phyloP scores from a whole-genome alignment of 2,888 invertebrate genomes.

The Andrena camellia region DNA sequence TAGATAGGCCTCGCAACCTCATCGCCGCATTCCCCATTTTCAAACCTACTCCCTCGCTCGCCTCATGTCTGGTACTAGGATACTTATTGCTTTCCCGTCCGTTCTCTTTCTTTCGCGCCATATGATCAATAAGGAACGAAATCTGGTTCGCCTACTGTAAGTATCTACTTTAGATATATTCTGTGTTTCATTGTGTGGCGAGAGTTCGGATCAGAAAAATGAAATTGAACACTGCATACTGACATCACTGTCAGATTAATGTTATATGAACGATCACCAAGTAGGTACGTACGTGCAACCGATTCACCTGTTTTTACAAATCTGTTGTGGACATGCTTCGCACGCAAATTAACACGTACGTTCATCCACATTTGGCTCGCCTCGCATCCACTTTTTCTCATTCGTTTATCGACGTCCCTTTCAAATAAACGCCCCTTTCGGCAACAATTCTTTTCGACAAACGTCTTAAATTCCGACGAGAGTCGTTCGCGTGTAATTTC shows the following conservation, averaged over 20 bases:
- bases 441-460: slow-evolving; percentile 50
- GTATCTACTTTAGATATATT: no score
- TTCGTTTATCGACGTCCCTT: neutral
- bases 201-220: no score
- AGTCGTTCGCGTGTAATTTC: slow-evolving; percentile 44
- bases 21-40: neutral
- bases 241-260: no score
- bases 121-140: no score
- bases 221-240: no score
- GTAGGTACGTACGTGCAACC: no score
- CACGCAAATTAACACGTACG: neutral
- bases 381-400: slow-evolving; percentile 1
- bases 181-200: no score
- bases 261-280: no score
- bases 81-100: neutral
- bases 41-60: slow-evolving; percentile 2
- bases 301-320: neutral
- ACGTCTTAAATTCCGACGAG: slow-evolving; percentile 46
- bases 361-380: neutral
- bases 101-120: neutral
- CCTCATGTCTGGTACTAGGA: neutral
- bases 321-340: neutral
- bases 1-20: neutral
- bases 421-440: neutral
- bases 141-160: no score